A percentile compares a stretch with the other conserved stretches of the same genome.
phyloP scores from a whole-genome alignment of 2,113 vertebrate genomes.

The Loxodonta africana region DNA sequence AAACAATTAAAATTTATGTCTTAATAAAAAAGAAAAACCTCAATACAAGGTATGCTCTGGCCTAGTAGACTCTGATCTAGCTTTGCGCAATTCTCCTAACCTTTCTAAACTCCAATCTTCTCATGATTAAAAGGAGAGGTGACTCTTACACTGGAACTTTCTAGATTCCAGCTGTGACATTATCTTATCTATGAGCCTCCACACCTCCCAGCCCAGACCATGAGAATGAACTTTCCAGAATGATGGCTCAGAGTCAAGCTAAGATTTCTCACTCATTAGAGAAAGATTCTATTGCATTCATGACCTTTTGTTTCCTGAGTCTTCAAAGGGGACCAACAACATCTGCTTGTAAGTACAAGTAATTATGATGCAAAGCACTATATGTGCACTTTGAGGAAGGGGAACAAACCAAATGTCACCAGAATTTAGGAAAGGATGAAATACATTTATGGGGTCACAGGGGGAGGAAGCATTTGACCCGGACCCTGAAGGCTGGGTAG shows the following conservation, averaged over 20 bases:
- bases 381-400: not conserved
- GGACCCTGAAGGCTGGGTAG: not conserved
- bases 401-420: not conserved
- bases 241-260: not conserved
- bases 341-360: not conserved
- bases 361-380: not conserved
- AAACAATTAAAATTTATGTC: not conserved
- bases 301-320: not conserved
- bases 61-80: not conserved
- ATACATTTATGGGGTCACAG: accelerated
- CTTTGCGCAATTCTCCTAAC: not conserved
- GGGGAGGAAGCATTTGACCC: not conserved
- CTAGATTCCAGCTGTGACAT: not conserved
- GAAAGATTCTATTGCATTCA: not conserved
- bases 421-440: not conserved
- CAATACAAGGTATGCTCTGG: not conserved
- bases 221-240: not conserved
- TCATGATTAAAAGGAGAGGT: not conserved
- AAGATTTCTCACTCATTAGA: not conserved
- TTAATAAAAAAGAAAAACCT: not conserved
- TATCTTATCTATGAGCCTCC: not conserved
- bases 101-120: not conserved
- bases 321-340: not conserved
- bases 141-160: not conserved
- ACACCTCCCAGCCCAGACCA: not conserved